phyloP scores from a whole-genome alignment of 2,113 vertebrate species.

The Eleginops maclovinus region DNA sequence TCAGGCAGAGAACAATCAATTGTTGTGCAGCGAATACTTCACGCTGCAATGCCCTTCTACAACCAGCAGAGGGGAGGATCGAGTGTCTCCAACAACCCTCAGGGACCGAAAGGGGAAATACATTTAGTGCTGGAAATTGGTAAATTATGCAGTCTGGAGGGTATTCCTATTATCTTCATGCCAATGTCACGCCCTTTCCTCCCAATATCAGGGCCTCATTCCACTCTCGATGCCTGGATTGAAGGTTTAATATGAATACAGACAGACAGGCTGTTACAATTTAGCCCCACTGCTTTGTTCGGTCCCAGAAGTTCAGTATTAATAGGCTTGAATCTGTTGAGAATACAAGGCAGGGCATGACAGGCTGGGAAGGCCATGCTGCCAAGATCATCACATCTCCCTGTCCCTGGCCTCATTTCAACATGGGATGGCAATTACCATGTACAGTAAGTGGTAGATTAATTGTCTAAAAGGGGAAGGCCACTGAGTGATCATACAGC shows the following conservation, averaged over 20 bases:
- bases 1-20: constrained; percentile 27
- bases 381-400: constrained; percentile 63
- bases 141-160: constrained; percentile 43
- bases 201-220: constrained; percentile 15
- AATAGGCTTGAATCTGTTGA: constrained; percentile 68
- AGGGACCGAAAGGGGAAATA: constrained; percentile 22
- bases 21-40: constrained; percentile 14
- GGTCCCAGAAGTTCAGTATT: constrained; percentile 58
- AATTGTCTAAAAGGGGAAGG: constrained; percentile 68
- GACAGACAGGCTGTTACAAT: constrained; percentile 33
- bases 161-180: constrained; percentile 33
- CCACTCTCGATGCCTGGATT: constrained; percentile 17
- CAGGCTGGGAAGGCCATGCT: constrained; percentile 20
- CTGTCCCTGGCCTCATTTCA: constrained; percentile 59
- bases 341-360: constrained; percentile 64
- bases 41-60: constrained; percentile 17
- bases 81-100: constrained; percentile 3
- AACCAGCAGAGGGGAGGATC: constrained; percentile 70
- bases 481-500: constrained; percentile 48
- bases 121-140: constrained; percentile 31
- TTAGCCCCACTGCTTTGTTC: constrained; percentile 20
- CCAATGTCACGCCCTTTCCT: constrained; percentile 29
- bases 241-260: constrained; percentile 47
- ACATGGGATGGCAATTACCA: constrained; percentile 71
- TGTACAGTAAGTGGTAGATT: constrained; percentile 70